A percentile compares a stretch with the other conserved stretches of the same genome.
Conservation (phyloP, 2,888 invertebrate species). For the Xestia ashworthii region DNA sequence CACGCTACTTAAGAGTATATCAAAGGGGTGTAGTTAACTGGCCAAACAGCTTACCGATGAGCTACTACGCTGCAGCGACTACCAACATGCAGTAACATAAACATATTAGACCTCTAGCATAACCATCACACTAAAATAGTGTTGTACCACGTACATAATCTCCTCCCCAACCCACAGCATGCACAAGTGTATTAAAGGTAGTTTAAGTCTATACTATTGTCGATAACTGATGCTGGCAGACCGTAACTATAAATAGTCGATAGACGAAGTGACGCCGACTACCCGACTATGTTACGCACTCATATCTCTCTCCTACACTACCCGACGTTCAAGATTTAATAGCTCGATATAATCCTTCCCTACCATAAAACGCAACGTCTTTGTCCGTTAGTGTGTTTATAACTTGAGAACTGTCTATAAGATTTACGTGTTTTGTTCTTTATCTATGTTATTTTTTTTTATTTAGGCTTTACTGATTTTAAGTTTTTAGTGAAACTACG, state of each 20-base stretch:
- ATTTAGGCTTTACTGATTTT: neutral
- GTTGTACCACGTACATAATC: conserved; percentile 12
- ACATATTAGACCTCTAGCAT: neutral
- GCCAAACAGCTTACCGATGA: neutral
- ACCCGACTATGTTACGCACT: conserved; percentile 1
- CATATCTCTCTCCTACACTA: neutral
- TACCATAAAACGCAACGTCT: conserved; percentile 8
- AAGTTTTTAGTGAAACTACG: neutral
- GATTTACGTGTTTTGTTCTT: neutral
- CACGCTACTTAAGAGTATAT: neutral
- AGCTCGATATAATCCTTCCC: conserved; percentile 1
- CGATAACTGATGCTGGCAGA: neutral
- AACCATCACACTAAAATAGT: conserved; percentile 15
- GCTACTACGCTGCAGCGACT: neutral
- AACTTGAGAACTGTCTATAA: neutral
- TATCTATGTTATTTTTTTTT: neutral
- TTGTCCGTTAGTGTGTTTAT: neutral
- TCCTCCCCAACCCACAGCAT: neutral
- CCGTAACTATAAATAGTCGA: conserved; percentile 28
- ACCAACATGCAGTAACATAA: neutral
- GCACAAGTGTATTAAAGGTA: conserved; percentile 15
- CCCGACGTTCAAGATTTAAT: conserved; percentile 30
- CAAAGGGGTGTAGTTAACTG: neutral
- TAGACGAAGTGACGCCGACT: conserved; percentile 15
- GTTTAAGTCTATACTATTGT: conserved; percentile 6